Evolutionary conservation across 1,140 invertebrate species (phyloP), one percentile per base, ranked within the genome.

Genomic region (Polypedilum pembai): DNA sequence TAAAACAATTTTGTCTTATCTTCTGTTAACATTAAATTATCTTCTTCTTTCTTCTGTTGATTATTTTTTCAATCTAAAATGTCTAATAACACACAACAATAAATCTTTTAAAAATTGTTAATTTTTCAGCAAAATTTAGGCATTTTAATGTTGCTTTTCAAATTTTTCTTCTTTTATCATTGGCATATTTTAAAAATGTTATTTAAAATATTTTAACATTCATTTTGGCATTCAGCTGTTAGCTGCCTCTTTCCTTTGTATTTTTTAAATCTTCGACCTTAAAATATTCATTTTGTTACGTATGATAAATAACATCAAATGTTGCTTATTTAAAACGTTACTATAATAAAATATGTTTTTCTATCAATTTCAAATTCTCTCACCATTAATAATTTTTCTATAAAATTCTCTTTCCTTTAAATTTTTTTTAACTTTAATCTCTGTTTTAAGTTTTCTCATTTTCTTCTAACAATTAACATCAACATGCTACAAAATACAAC

Each of bases 121-220:
- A 21, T 69, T 20, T n/a, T 8, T 69, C 17, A 69, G 17, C 20
- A 20, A 18, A 69, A 69, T 69, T 69, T 69, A 69, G 65, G 65
- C 65, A 69, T 20, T 69, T 69, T 69, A 18, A 69, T 69, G 65
- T 69, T 69, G 65, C 65, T 69, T 69, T 18, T 69, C 45, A 56
- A 56, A 56, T 56, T n/a, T 56, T 56, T 8, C 41, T 45, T 45
- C 45, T 12, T 12, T 15, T 10, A 12, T 56, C n/a, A 12, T 56
- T 56, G 12, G 12, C 10, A 56, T 12, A 56, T 15, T 56, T 56
- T 56, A 56, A 56, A 33, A 56, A 56, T 56, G n/a, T 8, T 69
- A 7, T 18, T 20, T 18, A 20, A 69, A 69, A 69, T 7, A 20
- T 18, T 7, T 69, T n/a, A 8, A 18, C 1, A 69, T 20, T 18